Conservation (phyloP, 2,113 vertebrate genomes). For the Bombycilla garrulus region DNA sequence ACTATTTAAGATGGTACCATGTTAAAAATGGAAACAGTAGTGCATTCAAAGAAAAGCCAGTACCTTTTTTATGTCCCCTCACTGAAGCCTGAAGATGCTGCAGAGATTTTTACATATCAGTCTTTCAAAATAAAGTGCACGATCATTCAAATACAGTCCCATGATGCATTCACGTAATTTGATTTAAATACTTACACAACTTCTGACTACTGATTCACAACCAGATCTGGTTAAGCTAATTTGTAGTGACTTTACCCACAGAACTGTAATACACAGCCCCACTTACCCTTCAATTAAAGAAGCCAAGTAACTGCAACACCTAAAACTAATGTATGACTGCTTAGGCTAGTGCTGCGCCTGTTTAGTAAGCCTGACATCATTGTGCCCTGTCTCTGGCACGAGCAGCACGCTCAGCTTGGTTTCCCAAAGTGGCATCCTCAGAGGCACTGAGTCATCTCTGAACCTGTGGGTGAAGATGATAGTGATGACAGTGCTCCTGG, state of each 20-base stretch:
- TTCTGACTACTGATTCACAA: neutral
- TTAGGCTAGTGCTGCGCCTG: neutral
- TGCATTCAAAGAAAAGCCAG: neutral
- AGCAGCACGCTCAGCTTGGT: neutral
- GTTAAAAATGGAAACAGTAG: neutral
- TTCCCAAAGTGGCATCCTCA: conserved; percentile 16
- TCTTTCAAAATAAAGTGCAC: neutral
- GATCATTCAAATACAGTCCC: neutral
- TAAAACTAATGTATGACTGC: neutral
- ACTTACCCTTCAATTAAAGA: neutral
- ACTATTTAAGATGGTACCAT: neutral
- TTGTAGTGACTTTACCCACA: neutral
- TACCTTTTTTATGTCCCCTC: neutral
- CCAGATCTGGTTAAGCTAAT: neutral
- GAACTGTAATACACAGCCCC: neutral
- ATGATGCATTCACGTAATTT: neutral
- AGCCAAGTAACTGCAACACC: neutral
- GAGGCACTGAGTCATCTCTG: conserved; percentile 18
- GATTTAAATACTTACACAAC: neutral
- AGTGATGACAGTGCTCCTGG: conserved; percentile 16
- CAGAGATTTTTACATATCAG: neutral
- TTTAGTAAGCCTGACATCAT: neutral
- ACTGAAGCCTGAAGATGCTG: neutral
- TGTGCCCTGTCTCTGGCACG: neutral
- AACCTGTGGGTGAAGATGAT: conserved; percentile 14